A percentile compares a stretch with the other conserved stretches of the same genome.
phyloP scores from a whole-genome alignment of 2,113 vertebrate species.

The Psilopsiagon aurifrons region DNA sequence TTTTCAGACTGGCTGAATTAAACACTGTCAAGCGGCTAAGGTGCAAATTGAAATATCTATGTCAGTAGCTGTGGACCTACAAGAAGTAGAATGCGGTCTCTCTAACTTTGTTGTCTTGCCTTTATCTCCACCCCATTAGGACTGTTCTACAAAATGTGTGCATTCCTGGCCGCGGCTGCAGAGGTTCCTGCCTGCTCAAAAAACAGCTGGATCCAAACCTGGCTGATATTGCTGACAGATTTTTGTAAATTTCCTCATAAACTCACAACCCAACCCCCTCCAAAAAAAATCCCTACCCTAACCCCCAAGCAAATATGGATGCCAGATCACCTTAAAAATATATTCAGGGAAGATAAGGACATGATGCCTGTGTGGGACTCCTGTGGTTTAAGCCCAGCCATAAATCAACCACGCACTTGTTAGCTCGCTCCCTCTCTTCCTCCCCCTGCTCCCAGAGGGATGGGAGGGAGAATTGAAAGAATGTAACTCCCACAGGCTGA shows the following conservation, averaged over 20 bases:
- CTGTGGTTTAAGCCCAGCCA: too few species aligned
- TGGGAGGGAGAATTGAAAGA: too few species aligned
- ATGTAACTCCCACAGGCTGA: too few species aligned
- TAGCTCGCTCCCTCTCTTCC: too few species aligned
- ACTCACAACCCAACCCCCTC: background rate
- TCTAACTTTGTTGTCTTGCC: background rate
- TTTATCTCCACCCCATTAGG: background rate
- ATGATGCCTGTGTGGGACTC: conserved; percentile 20
- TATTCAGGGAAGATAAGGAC: conserved; percentile 2
- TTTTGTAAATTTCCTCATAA: background rate
- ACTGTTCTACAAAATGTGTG: background rate
- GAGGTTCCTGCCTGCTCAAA: background rate
- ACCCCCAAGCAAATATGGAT: background rate
- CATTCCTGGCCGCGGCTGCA: background rate
- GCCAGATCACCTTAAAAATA: conserved; percentile 19
- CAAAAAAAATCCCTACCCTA: background rate
- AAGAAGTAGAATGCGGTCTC: background rate
- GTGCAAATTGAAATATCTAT: background rate
- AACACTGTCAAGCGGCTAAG: background rate
- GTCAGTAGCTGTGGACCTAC: background rate
- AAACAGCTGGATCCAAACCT: background rate
- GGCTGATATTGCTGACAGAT: background rate
- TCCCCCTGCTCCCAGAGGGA: too few species aligned
- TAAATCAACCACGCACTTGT: too few species aligned
- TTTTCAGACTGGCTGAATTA: background rate